phyloP scores from a whole-genome alignment of 2,888 invertebrate species.

The Dioctria rufipes region DNA sequence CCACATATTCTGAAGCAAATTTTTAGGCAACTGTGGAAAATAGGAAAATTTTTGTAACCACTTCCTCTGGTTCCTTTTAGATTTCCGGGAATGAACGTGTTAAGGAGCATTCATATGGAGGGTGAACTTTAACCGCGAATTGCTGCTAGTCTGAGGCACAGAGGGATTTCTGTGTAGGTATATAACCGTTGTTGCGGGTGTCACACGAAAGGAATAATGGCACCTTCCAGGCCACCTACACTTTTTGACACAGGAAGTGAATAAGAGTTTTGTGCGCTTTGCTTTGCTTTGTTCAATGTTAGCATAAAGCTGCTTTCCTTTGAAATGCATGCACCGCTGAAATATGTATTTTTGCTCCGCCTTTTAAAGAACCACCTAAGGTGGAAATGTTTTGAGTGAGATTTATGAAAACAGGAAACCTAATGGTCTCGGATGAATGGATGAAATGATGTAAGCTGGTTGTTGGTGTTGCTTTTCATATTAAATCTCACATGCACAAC shows the following conservation, averaged over 20 bases:
- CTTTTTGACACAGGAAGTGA: conserved; percentile 9
- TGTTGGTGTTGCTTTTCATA: too few species aligned
- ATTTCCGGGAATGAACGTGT: conserved; percentile 43
- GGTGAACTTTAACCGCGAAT: neutral
- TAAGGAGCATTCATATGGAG: neutral
- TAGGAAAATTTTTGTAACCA: conserved; percentile 48
- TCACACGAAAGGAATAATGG: neutral
- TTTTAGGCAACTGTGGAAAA: conserved; percentile 44
- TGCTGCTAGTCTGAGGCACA: neutral
- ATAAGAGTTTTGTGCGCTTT: conserved; percentile 1
- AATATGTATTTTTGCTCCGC: neutral
- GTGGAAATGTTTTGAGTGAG: conserved; percentile 25
- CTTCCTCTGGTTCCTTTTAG: conserved; percentile 44
- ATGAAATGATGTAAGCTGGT: neutral
- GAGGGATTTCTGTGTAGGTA: neutral
- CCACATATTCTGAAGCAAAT: conserved; percentile 46
- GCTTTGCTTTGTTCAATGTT: neutral
- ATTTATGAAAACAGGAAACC: conserved; percentile 21
- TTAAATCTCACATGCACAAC: too few species aligned
- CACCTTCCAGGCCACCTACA: neutral
- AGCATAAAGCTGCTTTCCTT: conserved; percentile 1
- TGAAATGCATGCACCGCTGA: conserved; percentile 19
- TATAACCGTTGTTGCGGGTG: neutral
- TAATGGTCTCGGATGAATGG: conserved; percentile 16
- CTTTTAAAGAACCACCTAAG: neutral